A percentile compares a stretch with the other conserved stretches of the same genome.
phyloP scores from a whole-genome alignment of 2,797 vertebrate species.

The Melanotaenia parkinsoni region DNA sequence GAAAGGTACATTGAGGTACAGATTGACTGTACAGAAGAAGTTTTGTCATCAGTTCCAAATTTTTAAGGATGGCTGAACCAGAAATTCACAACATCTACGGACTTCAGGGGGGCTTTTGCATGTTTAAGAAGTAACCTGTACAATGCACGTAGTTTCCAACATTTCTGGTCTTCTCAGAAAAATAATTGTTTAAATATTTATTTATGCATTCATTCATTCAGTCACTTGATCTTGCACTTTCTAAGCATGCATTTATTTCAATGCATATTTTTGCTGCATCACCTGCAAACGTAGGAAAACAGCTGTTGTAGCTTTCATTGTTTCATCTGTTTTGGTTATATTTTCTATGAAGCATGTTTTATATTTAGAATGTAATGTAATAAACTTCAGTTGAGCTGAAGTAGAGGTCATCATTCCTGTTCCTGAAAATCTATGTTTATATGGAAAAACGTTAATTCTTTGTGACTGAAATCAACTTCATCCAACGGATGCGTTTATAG shows the following conservation, averaged over 20 bases:
- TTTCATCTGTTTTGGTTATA: not conserved
- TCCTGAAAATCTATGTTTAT: not conserved
- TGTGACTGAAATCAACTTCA: too few species aligned
- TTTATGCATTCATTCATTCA: too few species aligned
- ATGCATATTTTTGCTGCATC: too few species aligned
- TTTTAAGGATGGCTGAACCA: too few species aligned
- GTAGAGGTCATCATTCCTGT: not conserved
- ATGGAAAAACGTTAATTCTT: too few species aligned
- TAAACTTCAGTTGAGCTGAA: not conserved
- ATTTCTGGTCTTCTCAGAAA: too few species aligned
- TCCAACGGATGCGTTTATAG: too few species aligned
- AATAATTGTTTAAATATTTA: too few species aligned
- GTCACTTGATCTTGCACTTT: too few species aligned
- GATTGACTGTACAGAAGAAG: not conserved
- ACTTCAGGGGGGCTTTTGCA: conserved; percentile 1
- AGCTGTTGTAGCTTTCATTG: too few species aligned
- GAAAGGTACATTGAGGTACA: not conserved
- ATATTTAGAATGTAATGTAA: not conserved
- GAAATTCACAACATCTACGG: not conserved
- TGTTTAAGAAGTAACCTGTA: not conserved
- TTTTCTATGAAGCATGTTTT: not conserved
- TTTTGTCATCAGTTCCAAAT: not conserved
- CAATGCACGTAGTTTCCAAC: not conserved
- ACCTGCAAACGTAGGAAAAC: too few species aligned
- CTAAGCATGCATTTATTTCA: too few species aligned